These are phyloP conservation scores for Enteromius afrohamiltoni DNA, from an alignment of 2,797 vertebrate genomes.

Conservation along the genomic window DNA sequence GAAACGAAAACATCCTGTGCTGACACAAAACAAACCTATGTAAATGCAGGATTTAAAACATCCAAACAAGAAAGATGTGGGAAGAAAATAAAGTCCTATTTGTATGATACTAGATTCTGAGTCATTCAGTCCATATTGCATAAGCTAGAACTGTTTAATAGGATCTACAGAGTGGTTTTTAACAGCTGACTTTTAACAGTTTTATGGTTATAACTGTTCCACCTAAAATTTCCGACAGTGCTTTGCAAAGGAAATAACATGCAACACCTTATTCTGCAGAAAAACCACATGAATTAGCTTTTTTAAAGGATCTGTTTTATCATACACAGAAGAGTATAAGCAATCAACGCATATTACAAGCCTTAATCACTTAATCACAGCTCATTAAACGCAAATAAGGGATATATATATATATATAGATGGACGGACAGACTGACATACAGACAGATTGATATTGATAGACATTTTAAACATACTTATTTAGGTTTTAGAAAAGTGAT, in stretches of 20 bases:
- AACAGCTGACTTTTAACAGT: not conserved
- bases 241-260: slow-evolving; percentile 40
- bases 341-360: not conserved
- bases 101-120: not conserved
- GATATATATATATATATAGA: no score
- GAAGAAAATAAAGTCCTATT: not conserved
- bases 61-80: not conserved
- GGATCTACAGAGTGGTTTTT: not conserved
- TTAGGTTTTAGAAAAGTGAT: not conserved
- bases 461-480: not conserved
- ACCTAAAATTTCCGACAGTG: not conserved
- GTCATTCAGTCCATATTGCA: no score
- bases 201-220: not conserved
- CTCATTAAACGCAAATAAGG: not conserved
- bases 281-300: not conserved
- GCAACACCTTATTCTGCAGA: not conserved
- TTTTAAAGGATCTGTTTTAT: not conserved
- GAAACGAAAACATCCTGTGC: not conserved
- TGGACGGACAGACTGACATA: no score
- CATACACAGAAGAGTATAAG: not conserved
- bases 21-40: not conserved
- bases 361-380: not conserved
- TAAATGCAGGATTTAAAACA: no score
- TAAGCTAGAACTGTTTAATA: not conserved
- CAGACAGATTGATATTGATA: no score